These are phyloP conservation scores for Dorcus parallelipipedus DNA, from an alignment of 2,888 invertebrate species.

Conservation along the genomic window DNA sequence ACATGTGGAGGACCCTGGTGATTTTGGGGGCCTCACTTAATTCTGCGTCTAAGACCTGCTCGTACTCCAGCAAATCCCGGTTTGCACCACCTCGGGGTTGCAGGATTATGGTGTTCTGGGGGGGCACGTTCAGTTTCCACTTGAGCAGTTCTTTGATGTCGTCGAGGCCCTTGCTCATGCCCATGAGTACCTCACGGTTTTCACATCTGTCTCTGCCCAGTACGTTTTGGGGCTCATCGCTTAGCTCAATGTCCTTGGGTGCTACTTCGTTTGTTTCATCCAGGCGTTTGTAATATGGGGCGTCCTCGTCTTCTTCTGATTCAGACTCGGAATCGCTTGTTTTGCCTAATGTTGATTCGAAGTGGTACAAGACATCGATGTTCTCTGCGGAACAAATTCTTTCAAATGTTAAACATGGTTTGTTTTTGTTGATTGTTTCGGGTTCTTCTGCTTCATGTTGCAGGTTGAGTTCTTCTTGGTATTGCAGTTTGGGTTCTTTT, in stretches of 20 bases:
- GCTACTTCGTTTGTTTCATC: slow-evolving; percentile 16
- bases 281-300: slow-evolving; percentile 26
- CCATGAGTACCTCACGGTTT: slow-evolving; percentile 7
- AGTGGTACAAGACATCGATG: neutral
- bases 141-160: slow-evolving; percentile 39
- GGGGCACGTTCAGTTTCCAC: slow-evolving; percentile 36
- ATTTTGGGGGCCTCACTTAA: slow-evolving; percentile 24
- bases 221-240: slow-evolving; percentile 10
- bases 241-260: slow-evolving; percentile 10
- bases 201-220: slow-evolving; percentile 8
- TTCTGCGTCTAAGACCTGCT: slow-evolving; percentile 7
- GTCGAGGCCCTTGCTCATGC: slow-evolving; percentile 11
- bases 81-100: slow-evolving; percentile 24
- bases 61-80: slow-evolving; percentile 12
- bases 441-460: neutral
- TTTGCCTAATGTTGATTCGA: neutral
- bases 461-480: neutral
- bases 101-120: slow-evolving; percentile 32
- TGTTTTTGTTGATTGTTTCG: neutral
- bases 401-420: neutral
- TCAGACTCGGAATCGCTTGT: neutral
- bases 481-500: slow-evolving; percentile 3
- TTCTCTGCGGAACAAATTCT: slow-evolving; percentile 3
- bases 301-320: slow-evolving; percentile 11
- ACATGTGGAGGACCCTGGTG: slow-evolving; percentile 28